Evolutionary conservation across 2,797 vertebrate genomes (phyloP), one percentile per base, ranked within the genome.

Genomic region (Rhodeus uyekii): DNA sequence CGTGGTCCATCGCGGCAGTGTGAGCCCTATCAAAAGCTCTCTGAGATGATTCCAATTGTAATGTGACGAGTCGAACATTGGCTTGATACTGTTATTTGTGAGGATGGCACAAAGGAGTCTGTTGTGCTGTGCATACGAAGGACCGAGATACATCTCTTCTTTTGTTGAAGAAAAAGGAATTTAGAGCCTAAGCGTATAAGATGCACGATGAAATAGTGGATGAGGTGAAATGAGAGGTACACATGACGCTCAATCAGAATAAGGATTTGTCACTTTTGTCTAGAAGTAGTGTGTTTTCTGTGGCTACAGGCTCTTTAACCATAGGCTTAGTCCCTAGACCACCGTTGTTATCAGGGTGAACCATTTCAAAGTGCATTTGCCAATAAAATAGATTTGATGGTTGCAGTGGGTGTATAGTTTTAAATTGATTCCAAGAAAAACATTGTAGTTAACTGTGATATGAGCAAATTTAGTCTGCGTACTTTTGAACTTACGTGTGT

Each of bases 21-120:
- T 71, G 69, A 81, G 19, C 44, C 58, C 42, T 50, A 53, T 44
- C 44, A 34, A 32, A 39, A 42, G 32, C 19, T 50, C 18, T n/a
- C 36, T 0, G 3, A 27, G 46, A 82, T 75, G 61, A 75, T 29
- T 72, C 61, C 71, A 42, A 18, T 81, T 67, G 36, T 24, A 18
- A 75, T 53, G 39, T 50, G 32, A 81, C 53, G 78, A 75, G 44
- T 14, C 27, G 36, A 76, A 76, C n/a, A 82, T 76, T 82, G 80
- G 46, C 50, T 82, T 68, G 64, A 82, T 76, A 76, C 76, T 82
- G 50, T 46, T 76, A 48, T 82, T 82, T 76, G 61, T 34, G 48
- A 19, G 14, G 36, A 82, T 46, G 29, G 32, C 72, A 76, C 72
- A 76, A 74, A 81, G 60, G 24, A 65, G 68, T 38, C 58, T 19